Base-by-base conservation (phyloP, 2,113 vertebrate species). In the Pluvialis apricaria region DNA sequence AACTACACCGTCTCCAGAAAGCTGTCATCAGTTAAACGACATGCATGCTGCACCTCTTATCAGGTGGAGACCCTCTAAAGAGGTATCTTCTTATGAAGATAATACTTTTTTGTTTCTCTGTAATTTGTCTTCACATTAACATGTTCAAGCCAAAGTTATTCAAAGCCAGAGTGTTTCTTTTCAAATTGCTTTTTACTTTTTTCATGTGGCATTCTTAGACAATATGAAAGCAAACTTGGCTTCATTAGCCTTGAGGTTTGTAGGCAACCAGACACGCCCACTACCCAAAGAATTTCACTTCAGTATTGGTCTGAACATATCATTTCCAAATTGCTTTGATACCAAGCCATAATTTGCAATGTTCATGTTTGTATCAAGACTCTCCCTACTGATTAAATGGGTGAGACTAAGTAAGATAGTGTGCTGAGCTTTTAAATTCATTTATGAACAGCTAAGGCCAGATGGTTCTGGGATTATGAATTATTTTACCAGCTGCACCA, bases 281-380 rank as follows among this genome's bases (percentile, higher is more conserved):
- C 29, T 76, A 15, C 21, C 36, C 55, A 18, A 85, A 82, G 62
- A 82, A 93, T 90, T 86, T 57, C 73, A 40, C 44, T 92, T 78
- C 31, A 72, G 12, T 51, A 51, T 86, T 92, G 66, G 87, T 88
- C 82, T 94, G 86, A 88, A 85, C 47, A 12, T 68, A 84, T 64
- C 0, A 60, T 73, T 97, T 86, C 70, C 52, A 84, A 91, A 81
- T 62, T 86, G 83, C 79, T 96, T 80, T 95, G 92, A 97, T 95
- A 93, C 62, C 82, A 66, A 69, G 82, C 88, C 73, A 58, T 95
- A 45, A 52, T 93, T 81, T 95, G 22, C 88, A 88, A 7, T 5
- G 22, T 90, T 94, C 78, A 65, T 93, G 21, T 91, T 62, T 71
- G 71, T 95, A 91, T 13, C 1, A 19, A 29, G 61, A 88, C 71